Evolutionary conservation across 2,797 vertebrate genomes (phyloP).

Genomic region (Avahi laniger): DNA sequence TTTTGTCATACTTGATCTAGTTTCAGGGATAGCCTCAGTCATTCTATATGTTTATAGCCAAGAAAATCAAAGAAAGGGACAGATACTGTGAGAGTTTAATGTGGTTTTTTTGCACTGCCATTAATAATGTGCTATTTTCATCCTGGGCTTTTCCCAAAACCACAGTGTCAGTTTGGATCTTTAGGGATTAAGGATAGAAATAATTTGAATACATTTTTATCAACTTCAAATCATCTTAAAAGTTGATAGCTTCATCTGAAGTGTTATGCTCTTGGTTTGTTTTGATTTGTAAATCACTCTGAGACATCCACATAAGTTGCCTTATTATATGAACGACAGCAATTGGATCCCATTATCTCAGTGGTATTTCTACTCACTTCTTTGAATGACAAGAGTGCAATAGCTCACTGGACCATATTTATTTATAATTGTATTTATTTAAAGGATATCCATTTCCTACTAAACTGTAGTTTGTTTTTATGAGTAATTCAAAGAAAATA

Average conservation of each 20-base stretch:
- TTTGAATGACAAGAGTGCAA: not conserved
- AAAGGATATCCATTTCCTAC: not conserved
- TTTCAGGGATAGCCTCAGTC: not conserved
- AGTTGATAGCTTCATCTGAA: not conserved
- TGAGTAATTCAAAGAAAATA: not conserved
- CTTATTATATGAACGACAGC: slow-evolving; percentile 10
- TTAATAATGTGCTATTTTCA: not conserved
- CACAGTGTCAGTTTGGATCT: not conserved
- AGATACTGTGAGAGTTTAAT: not conserved
- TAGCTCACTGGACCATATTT: not conserved
- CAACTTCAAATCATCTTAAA: slow-evolving; percentile 52
- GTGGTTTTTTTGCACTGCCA: not conserved
- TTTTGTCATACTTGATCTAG: not conserved
- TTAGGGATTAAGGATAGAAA: not conserved
- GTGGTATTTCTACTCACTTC: not conserved
- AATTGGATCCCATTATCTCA: not conserved
- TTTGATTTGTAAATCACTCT: slow-evolving; percentile 39
- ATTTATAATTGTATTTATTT: not conserved
- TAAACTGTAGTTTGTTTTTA: not conserved
- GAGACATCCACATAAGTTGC: not conserved
- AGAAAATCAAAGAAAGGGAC: not conserved
- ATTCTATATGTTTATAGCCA: not conserved
- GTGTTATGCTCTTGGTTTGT: not conserved
- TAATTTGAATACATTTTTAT: not conserved
- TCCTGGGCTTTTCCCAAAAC: not conserved